These are phyloP conservation scores for Xestia sexstrigata DNA, from an alignment of 2,888 invertebrate genomes.

Conservation along the genomic window DNA sequence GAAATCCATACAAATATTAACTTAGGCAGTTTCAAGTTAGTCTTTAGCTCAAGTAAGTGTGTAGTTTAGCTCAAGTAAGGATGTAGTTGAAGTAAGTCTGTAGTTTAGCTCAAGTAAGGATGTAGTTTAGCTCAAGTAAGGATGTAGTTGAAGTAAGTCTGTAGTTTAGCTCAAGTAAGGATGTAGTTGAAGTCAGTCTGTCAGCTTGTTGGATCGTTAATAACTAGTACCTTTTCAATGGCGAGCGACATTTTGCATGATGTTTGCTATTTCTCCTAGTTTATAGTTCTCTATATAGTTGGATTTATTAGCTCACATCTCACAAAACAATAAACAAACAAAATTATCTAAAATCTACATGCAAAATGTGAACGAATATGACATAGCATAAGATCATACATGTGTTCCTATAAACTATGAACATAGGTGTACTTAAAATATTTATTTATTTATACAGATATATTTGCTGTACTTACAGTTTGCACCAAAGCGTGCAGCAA, in stretches of 20 bases:
- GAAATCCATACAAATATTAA: background rate
- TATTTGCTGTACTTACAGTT: too few relatives aligned
- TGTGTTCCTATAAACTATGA: too few relatives aligned
- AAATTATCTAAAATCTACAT: too few relatives aligned
- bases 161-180: background rate
- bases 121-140: background rate
- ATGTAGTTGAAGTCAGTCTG: background rate
- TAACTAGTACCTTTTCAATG: background rate
- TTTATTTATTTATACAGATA: too few relatives aligned
- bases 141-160: background rate
- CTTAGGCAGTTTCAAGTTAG: background rate
- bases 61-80: background rate
- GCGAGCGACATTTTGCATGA: background rate
- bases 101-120: background rate
- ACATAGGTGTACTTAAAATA: too few relatives aligned
- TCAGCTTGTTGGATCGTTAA: slow-evolving; percentile 6
- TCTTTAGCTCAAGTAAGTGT: background rate
- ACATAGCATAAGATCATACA: too few relatives aligned
- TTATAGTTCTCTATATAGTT: too few relatives aligned
- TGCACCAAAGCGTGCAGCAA: too few relatives aligned
- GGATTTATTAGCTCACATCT: too few relatives aligned
- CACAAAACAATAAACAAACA: too few relatives aligned
- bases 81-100: background rate
- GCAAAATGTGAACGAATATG: too few relatives aligned
- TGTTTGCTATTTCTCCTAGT: background rate